A percentile compares a stretch with the other conserved stretches of the same genome.
These are phyloP conservation scores for Leucozona laternaria DNA, from an alignment of 2,888 invertebrate genomes.

Conservation along the genomic window DNA sequence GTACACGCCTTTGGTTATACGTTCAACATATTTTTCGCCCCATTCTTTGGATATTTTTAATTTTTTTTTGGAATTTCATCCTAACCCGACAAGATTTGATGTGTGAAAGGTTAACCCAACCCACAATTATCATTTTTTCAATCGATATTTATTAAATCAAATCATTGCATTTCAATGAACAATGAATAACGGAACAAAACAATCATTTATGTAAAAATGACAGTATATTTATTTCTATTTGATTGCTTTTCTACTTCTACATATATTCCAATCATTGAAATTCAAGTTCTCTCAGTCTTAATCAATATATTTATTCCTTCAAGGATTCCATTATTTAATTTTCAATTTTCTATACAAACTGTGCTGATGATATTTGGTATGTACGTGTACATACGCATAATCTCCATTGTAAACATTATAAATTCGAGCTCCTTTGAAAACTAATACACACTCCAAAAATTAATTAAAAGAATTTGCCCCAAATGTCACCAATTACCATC, in stretches of 20 bases:
- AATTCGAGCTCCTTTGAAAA: neutral
- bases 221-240: too few relatives aligned
- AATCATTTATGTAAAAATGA: neutral
- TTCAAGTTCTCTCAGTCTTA: neutral
- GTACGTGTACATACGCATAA: neutral
- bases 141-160: too few relatives aligned
- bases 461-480: conserved; percentile 13
- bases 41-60: too few relatives aligned
- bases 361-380: neutral
- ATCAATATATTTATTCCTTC: neutral
- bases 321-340: neutral
- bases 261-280: neutral
- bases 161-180: neutral
- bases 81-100: too few relatives aligned
- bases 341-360: neutral
- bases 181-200: neutral
- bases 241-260: neutral
- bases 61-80: too few relatives aligned
- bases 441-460: neutral
- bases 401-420: too few relatives aligned
- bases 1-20: too few relatives aligned
- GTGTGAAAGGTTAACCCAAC: too few relatives aligned
- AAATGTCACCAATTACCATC: conserved; percentile 9
- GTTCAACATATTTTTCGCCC: too few relatives aligned
- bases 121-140: too few relatives aligned